These are phyloP conservation scores for Drosophila truncata DNA, from an alignment of 1,140 invertebrate genomes.

Conservation along the genomic window DNA sequence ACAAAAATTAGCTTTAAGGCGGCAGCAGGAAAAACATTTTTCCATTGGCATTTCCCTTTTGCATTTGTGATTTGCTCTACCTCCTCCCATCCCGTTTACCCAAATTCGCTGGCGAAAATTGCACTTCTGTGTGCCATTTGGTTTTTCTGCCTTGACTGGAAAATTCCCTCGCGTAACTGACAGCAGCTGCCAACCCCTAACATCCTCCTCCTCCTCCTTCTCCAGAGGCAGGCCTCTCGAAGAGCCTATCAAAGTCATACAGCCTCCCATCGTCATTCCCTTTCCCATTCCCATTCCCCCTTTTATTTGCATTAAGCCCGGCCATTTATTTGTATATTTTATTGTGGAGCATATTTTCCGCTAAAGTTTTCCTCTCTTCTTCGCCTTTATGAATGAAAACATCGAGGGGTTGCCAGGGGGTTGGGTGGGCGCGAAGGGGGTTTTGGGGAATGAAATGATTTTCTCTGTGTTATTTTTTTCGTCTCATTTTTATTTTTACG, in stretches of 20 bases:
- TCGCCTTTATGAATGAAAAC: slow-evolving; percentile 76
- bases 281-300: slow-evolving; percentile 15
- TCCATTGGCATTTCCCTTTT: slow-evolving; percentile 56
- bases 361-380: slow-evolving; percentile 66
- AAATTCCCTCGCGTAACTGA: slow-evolving; percentile 66
- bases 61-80: slow-evolving; percentile 47
- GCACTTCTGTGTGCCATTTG: slow-evolving; percentile 79
- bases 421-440: not conserved
- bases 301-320: slow-evolving; percentile 78
- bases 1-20: slow-evolving; percentile 52
- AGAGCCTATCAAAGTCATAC: slow-evolving; percentile 52
- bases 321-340: slow-evolving; percentile 82
- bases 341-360: slow-evolving; percentile 80
- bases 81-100: not conserved
- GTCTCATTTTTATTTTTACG: slow-evolving; percentile 82
- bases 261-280: slow-evolving; percentile 23
- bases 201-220: slow-evolving; percentile 5
- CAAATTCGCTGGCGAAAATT: slow-evolving; percentile 59
- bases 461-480: slow-evolving; percentile 60
- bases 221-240: not conserved
- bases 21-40: slow-evolving; percentile 26
- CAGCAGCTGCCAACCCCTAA: slow-evolving; percentile 23
- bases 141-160: slow-evolving; percentile 52
- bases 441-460: slow-evolving; percentile 51
- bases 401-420: slow-evolving; percentile 25